Conservation (phyloP, 2,888 invertebrate species). For the Brachylomia viminalis region DNA sequence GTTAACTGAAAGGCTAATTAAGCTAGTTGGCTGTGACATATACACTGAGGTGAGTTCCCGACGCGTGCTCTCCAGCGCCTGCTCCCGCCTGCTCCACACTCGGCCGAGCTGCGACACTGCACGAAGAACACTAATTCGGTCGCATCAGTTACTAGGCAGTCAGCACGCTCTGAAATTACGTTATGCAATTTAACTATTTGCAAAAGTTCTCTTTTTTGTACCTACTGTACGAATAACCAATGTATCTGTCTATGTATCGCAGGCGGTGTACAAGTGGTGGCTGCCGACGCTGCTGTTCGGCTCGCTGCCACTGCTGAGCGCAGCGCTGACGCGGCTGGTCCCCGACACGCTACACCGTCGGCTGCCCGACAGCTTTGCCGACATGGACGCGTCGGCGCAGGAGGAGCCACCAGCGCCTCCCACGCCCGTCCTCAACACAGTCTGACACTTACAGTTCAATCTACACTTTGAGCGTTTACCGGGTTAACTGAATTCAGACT, state of each 20-base stretch:
- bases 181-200: background rate
- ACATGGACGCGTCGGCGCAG: slow-evolving; percentile 74
- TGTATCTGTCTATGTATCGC: slow-evolving; percentile 1
- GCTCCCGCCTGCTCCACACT: background rate
- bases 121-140: too few relatives aligned
- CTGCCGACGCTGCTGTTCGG: slow-evolving; percentile 89
- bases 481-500: background rate
- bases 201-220: background rate
- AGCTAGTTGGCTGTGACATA: background rate
- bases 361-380: slow-evolving; percentile 91
- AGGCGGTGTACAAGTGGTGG: slow-evolving; percentile 83
- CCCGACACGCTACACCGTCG: slow-evolving; percentile 91
- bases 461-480: background rate
- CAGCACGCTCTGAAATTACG: background rate
- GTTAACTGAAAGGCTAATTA: too few relatives aligned
- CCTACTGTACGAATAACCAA: background rate
- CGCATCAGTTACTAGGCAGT: background rate
- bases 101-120: background rate
- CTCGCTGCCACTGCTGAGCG: slow-evolving; percentile 89
- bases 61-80: background rate
- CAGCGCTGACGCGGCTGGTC: slow-evolving; percentile 88
- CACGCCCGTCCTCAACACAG: slow-evolving; percentile 1
- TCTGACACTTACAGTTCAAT: slow-evolving; percentile 26
- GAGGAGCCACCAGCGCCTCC: slow-evolving; percentile 2
- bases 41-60: background rate